A percentile compares a stretch with the other conserved stretches of the same genome.
Conservation (phyloP, 2,797 vertebrate species). For the Clamator glandarius region DNA sequence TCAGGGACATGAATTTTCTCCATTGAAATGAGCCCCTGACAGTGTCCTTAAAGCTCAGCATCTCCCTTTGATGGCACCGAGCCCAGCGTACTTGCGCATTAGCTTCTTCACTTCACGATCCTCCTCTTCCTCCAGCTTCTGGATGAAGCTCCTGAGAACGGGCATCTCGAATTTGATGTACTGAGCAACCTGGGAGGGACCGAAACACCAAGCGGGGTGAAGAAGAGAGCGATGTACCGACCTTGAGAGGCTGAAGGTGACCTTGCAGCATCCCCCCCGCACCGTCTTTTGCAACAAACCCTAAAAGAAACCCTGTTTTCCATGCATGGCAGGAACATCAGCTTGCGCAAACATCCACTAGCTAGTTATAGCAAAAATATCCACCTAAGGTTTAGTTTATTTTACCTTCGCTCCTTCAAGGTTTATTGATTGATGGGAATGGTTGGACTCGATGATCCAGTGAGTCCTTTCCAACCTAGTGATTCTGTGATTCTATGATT, state of each 20-base stretch:
- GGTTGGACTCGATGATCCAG: too few species aligned
- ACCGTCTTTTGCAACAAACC: not conserved
- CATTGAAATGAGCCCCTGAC: accelerated
- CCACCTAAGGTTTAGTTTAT: not conserved
- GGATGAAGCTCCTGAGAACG: conserved; percentile 95
- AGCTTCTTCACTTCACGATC: conserved; percentile 95
- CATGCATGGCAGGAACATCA: accelerated
- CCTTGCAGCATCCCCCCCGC: not conserved
- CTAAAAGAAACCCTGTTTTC: accelerated
- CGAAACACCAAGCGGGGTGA: accelerated
- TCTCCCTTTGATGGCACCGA: accelerated
- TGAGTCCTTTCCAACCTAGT: too few species aligned
- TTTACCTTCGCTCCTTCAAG: not conserved
- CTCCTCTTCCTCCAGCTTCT: conserved; percentile 96
- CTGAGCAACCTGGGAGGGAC: conserved; percentile 87
- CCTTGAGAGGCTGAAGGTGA: accelerated
- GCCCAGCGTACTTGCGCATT: conserved; percentile 81
- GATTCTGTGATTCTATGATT: too few species aligned
- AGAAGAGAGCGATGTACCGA: accelerated
- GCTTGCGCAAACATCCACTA: accelerated
- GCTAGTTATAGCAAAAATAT: not conserved
- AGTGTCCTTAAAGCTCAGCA: not conserved
- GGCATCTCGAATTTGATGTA: conserved; percentile 99
- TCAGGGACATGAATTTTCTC: accelerated
- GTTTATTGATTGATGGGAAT: too few species aligned